These are phyloP conservation scores for Pseudolaguvia tuberculata DNA, from an alignment of 2,113 vertebrate genomes.

Conservation along the genomic window DNA sequence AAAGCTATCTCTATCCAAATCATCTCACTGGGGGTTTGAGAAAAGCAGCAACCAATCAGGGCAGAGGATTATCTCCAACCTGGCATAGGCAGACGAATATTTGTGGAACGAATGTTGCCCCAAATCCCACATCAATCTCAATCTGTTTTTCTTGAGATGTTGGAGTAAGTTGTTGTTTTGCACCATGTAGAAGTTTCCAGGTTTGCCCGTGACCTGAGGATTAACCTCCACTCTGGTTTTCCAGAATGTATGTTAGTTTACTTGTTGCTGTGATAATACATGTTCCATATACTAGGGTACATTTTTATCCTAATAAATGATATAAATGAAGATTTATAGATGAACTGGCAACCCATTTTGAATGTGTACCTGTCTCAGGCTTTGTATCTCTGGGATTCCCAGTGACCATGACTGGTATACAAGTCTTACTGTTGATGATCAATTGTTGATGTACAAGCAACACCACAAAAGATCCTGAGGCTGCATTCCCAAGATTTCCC, in stretches of 20 bases:
- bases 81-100: slow-evolving; percentile 20
- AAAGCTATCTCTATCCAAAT: slow-evolving; percentile 35
- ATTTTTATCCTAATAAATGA: neutral
- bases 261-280: neutral
- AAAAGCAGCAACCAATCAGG: slow-evolving; percentile 36
- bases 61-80: slow-evolving; percentile 7
- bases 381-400: neutral
- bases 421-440: no score
- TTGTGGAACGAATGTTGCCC: slow-evolving; percentile 41
- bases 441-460: no score
- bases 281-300: neutral
- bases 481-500: neutral
- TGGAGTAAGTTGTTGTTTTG: neutral
- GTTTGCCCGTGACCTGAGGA: neutral
- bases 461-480: no score
- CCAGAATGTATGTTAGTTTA: neutral
- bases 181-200: neutral
- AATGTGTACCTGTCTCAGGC: neutral
- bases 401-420: neutral
- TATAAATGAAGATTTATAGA: neutral
- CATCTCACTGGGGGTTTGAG: slow-evolving; percentile 11
- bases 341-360: neutral
- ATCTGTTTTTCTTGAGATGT: neutral
- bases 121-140: slow-evolving; percentile 23
- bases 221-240: neutral